A percentile compares a stretch with the other conserved stretches of the same genome.
These are phyloP conservation scores for Drymonia ruficornis DNA, from an alignment of 2,888 invertebrate species.

Conservation along the genomic window DNA sequence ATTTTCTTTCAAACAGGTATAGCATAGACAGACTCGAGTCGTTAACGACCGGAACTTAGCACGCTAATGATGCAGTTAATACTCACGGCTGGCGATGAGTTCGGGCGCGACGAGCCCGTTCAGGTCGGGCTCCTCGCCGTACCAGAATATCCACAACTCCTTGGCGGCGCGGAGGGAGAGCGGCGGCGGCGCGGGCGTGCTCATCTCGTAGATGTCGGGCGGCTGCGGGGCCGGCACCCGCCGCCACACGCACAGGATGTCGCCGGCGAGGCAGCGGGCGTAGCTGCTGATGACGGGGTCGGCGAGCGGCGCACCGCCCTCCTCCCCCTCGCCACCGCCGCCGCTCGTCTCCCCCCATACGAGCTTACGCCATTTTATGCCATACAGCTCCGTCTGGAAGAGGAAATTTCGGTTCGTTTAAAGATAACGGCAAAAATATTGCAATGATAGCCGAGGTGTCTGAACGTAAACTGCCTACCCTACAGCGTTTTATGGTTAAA, in stretches of 20 bases:
- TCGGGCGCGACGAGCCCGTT: conserved; percentile 93
- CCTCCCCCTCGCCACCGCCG: conserved; percentile 76
- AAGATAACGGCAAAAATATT: background rate
- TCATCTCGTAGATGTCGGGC: conserved; percentile 74
- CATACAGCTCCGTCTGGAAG: conserved; percentile 98
- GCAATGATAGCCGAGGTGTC: background rate
- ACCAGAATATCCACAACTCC: conserved; percentile 99
- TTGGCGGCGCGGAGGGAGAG: conserved; percentile 94
- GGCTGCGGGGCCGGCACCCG: conserved; percentile 88
- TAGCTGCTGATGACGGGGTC: conserved; percentile 96
- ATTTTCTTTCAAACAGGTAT: background rate
- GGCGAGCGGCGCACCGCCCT: conserved; percentile 89
- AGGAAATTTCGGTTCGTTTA: conserved; percentile 22
- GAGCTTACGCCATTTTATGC: conserved; percentile 99
- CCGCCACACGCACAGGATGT: conserved; percentile 99
- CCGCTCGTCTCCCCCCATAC: conserved; percentile 90
- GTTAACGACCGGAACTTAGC: conserved; percentile 5
- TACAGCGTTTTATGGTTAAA: background rate
- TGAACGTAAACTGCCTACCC: background rate
- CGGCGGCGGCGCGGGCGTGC: conserved; percentile 86
- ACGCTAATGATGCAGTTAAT: conserved; percentile 12
- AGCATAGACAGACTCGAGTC: background rate
- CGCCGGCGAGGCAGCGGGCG: conserved; percentile 95
- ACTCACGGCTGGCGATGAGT: conserved; percentile 94
- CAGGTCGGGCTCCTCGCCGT: conserved; percentile 98